These are phyloP conservation scores for Dastarcus helophoroides DNA, from an alignment of 2,888 invertebrate species.

Conservation along the genomic window DNA sequence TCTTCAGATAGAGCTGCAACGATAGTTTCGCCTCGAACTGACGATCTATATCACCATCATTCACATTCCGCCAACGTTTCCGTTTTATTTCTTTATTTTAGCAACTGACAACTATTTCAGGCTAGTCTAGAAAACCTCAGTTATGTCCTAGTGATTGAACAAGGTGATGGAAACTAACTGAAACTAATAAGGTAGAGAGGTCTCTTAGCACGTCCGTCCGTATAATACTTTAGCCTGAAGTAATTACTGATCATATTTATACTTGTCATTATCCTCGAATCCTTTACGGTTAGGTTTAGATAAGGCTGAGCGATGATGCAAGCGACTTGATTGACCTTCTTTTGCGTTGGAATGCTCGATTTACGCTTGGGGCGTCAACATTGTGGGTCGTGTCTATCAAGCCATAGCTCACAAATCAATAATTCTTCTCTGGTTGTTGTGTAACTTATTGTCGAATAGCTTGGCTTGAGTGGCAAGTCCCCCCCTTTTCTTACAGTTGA, in stretches of 20 bases:
- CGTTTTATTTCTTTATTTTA: too few relatives aligned
- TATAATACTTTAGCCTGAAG: slow-evolving; percentile 25
- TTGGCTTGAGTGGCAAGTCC: slow-evolving; percentile 36
- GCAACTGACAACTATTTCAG: too few relatives aligned
- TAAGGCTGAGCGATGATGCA: slow-evolving; percentile 14
- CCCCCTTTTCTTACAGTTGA: slow-evolving; percentile 36
- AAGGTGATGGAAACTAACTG: slow-evolving; percentile 11
- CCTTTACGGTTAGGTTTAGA: slow-evolving; percentile 25
- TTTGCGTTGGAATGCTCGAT: slow-evolving; percentile 15
- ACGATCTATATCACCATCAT: too few relatives aligned
- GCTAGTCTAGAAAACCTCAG: slow-evolving; percentile 2
- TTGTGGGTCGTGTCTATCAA: slow-evolving; percentile 38
- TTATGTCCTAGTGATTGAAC: background rate
- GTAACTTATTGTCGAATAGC: too few relatives aligned
- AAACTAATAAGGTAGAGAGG: slow-evolving; percentile 29
- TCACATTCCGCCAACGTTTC: too few relatives aligned
- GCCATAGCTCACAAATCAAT: slow-evolving; percentile 21
- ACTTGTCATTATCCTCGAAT: slow-evolving; percentile 26
- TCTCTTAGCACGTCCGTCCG: slow-evolving; percentile 24
- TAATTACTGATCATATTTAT: slow-evolving; percentile 27
- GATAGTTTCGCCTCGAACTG: too few relatives aligned
- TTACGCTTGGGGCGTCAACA: slow-evolving; percentile 32
- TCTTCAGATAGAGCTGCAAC: too few relatives aligned
- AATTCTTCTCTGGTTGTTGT: too few relatives aligned
- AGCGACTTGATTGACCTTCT: slow-evolving; percentile 23